phyloP scores from a whole-genome alignment of 2,888 invertebrate species.

The Idaea dimidiata region DNA sequence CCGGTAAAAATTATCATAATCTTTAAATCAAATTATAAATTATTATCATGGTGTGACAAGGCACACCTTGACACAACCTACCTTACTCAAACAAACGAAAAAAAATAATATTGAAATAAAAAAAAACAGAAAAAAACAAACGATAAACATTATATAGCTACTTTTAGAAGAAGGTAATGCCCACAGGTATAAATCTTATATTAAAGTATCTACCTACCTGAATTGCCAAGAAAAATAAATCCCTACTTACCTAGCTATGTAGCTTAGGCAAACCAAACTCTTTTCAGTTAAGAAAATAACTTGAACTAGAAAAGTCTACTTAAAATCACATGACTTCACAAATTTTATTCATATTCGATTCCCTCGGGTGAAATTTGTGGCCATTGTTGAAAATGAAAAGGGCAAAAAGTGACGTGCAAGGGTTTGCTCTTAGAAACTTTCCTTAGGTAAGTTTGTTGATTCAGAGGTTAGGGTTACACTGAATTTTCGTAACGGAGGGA shows the following conservation, averaged over 20 bases:
- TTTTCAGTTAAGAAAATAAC: not conserved
- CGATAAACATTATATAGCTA: no score
- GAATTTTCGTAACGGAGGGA: slow-evolving; percentile 37
- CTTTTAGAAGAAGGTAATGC: no score
- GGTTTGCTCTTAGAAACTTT: slow-evolving; percentile 42
- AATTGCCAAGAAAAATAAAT: not conserved
- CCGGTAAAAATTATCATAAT: no score
- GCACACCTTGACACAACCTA: no score
- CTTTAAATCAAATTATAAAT: no score
- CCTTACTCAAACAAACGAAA: no score
- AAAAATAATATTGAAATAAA: no score
- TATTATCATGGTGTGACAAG: no score
- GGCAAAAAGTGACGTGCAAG: slow-evolving; percentile 39
- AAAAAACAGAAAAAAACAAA: no score
- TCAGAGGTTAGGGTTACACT: slow-evolving; percentile 31
- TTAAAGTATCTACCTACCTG: not conserved
- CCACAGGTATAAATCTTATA: no score
- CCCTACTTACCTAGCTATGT: not conserved
- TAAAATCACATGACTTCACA: slow-evolving; percentile 22
- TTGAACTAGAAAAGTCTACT: not conserved
- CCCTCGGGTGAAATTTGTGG: slow-evolving; percentile 40
- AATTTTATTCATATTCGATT: slow-evolving; percentile 33
- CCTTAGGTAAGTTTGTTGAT: slow-evolving; percentile 34
- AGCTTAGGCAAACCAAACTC: not conserved
- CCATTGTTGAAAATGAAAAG: slow-evolving; percentile 51